Percentiles rank a stretch among this genome's conserved stretches.
phyloP scores from a whole-genome alignment of 2,797 vertebrate species.

The Ficedula albicollis region DNA sequence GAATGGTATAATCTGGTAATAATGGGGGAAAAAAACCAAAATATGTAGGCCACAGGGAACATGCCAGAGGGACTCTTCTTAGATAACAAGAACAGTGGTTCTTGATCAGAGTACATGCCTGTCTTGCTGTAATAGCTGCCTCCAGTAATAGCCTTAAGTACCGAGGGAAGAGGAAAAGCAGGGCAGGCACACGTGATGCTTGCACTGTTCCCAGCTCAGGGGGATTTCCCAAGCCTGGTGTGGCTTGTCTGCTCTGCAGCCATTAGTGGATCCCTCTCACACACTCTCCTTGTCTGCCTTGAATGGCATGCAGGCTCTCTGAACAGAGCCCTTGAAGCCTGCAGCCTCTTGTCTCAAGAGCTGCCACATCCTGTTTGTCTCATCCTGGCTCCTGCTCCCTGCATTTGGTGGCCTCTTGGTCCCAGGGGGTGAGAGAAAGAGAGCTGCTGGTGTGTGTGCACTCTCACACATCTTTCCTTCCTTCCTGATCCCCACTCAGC shows the following conservation, averaged over 20 bases:
- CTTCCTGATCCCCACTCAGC: accelerated
- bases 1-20: background rate
- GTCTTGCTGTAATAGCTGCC: background rate
- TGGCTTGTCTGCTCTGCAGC: background rate
- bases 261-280: background rate
- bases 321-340: background rate
- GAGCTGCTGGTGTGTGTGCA: background rate
- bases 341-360: background rate
- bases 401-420: background rate
- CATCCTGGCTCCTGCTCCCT: background rate
- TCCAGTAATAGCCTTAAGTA: background rate
- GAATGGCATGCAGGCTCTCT: background rate
- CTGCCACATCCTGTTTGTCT: background rate
- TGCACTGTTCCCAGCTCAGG: background rate
- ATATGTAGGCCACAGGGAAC: background rate
- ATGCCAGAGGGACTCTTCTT: background rate
- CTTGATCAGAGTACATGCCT: background rate
- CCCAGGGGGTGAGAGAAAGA: background rate
- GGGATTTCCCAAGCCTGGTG: background rate
- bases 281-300: background rate
- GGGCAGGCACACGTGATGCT: background rate
- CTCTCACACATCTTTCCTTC: background rate
- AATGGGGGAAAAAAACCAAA: accelerated
- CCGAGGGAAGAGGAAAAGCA: background rate
- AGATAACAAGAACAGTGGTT: background rate